phyloP scores from a whole-genome alignment of 2,797 vertebrate species.

The Euthynnus affinis region DNA sequence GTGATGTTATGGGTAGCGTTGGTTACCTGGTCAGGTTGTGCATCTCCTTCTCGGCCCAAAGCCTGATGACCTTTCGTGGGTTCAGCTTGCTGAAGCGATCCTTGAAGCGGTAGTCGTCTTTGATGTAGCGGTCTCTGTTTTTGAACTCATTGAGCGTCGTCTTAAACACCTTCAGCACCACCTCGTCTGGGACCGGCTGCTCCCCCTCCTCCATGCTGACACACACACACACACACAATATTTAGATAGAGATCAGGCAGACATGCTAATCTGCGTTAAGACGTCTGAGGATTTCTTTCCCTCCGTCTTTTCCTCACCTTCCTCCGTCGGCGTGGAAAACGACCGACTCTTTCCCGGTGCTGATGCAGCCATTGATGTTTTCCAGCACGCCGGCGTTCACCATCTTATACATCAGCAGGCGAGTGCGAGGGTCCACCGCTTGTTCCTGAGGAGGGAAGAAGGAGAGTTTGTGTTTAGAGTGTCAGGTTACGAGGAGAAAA shows the following conservation, averaged over 20 bases:
- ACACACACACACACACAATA: neutral
- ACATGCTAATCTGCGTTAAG: too few relatives aligned
- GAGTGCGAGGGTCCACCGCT: constrained; percentile 96
- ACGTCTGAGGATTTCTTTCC: too few relatives aligned
- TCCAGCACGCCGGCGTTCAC: constrained; percentile 94
- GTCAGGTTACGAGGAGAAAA: too few relatives aligned
- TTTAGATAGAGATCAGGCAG: too few relatives aligned
- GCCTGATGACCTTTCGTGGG: constrained; percentile 95
- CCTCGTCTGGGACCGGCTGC: constrained; percentile 90
- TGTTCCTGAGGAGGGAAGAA: constrained; percentile 89
- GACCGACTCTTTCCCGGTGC: constrained; percentile 97
- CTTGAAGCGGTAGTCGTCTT: constrained; percentile 97
- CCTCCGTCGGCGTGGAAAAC: constrained; percentile 97
- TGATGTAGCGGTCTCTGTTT: constrained; percentile 98
- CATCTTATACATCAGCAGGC: constrained; percentile 97
- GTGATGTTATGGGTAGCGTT: neutral
- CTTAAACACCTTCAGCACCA: constrained; percentile 98
- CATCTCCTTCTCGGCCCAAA: constrained; percentile 99
- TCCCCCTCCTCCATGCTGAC: constrained; percentile 87
- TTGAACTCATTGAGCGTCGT: constrained; percentile 98
- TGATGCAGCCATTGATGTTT: constrained; percentile 96
- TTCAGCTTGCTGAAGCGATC: constrained; percentile 99
- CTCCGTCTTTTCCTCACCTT: constrained; percentile 81
- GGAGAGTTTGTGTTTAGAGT: too few relatives aligned
- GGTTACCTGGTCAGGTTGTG: constrained; percentile 94